Evolutionary conservation across 2,888 invertebrate species (phyloP), one percentile per base, ranked within the genome.

Genomic region (Nesidiocoris tenuis): DNA sequence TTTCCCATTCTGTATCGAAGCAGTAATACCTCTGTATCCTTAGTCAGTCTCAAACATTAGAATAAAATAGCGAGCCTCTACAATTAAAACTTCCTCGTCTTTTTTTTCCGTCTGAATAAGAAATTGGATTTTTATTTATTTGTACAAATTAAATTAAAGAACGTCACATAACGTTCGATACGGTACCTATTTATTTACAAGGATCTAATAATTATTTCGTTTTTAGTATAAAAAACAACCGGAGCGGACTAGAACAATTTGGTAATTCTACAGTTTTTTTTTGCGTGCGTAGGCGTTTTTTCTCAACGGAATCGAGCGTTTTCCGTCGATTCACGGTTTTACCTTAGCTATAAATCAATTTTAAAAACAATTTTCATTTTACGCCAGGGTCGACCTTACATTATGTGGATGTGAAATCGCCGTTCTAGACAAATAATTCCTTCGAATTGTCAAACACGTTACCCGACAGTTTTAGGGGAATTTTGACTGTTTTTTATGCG

Each of bases 11-110:
- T 39, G 39, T 7, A 39, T 39, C 12, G 12, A 12, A 39, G 39
- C 39, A 39, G 24, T 64, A 55, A 56, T 64, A 64, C 55, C 54
- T 24, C 74, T 74, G 74, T 74, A 74, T 64, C 74, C 56, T 64
- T 74, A 74, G 74, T 74, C 74, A 74, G 74, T 74, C 74, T 74
- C 74, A 74, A 74, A 74, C 74, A 74, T 74, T 74, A 74, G 74
- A 64, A 74, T 74, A 74, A 56, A 56, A 63, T 64, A 74, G 74
- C 74, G 57, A 59, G 70, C 70, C 61, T 59, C 61, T 57, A 70
- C 39, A 39, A 7, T 59, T 70, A 70, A 59, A 70, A 57, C n/a
- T 70, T 23, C 57, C 23, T 70, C 61, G 23, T 61, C 55, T 25
- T 56, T 16, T 68, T 54, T 56, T 68, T 70, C 39, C 19, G 56